A percentile compares a stretch with the other conserved stretches of the same genome.
Evolutionary conservation across 2,113 vertebrate genomes (phyloP).

Genomic region (Bathybates hornii): DNA sequence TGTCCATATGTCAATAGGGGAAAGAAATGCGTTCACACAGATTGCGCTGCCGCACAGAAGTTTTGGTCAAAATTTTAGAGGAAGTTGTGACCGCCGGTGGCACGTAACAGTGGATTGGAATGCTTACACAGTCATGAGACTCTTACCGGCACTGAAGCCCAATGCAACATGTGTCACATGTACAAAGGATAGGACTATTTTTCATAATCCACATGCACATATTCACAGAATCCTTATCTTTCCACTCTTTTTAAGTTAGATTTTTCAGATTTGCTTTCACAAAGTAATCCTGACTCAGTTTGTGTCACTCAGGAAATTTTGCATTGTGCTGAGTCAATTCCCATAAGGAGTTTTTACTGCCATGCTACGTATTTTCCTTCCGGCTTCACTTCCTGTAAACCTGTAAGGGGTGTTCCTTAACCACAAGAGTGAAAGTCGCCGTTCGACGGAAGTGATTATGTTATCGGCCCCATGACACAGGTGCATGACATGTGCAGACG

Average conservation of each 20-base stretch:
- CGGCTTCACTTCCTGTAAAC: constrained; percentile 64
- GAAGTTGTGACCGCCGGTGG: constrained; percentile 14
- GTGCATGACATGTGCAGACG: background rate
- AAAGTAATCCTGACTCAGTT: background rate
- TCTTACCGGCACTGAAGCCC: constrained; percentile 25
- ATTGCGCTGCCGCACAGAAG: background rate
- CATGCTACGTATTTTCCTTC: constrained; percentile 37
- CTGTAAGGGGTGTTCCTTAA: background rate
- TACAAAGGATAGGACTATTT: constrained; percentile 13
- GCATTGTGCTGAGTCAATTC: constrained; percentile 45
- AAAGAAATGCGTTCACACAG: constrained; percentile 4
- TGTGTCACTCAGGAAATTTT: constrained; percentile 59
- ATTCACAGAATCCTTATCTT: background rate
- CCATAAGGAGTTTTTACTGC: constrained; percentile 28
- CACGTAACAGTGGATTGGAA: constrained; percentile 1
- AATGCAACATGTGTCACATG: background rate
- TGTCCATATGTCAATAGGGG: background rate
- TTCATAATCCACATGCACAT: background rate
- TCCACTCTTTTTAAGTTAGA: background rate
- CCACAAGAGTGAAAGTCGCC: constrained; percentile 37
- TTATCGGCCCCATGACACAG: background rate
- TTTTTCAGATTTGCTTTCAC: background rate
- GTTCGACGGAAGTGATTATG: background rate
- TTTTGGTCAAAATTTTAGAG: constrained; percentile 43
- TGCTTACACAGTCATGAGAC: constrained; percentile 2